Evolutionary conservation across 2,888 invertebrate genomes (phyloP).

Genomic region (Drosophila putrida): DNA sequence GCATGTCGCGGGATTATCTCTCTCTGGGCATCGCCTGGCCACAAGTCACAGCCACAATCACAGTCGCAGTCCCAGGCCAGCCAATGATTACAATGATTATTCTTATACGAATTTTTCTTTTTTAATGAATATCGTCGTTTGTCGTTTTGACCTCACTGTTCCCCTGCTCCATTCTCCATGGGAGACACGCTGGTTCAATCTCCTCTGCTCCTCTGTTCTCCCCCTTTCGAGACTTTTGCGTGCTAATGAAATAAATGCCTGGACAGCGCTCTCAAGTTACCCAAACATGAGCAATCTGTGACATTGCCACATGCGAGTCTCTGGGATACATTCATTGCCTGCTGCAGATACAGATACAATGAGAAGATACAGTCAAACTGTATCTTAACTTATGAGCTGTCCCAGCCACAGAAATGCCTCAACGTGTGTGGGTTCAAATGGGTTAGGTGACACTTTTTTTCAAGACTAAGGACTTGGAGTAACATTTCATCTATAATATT

Average conservation of each 20-base stretch:
- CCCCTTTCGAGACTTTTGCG: constrained; percentile 51
- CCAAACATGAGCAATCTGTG: constrained; percentile 73
- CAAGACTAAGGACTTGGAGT: neutral
- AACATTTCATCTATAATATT: no score
- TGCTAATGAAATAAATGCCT: constrained; percentile 81
- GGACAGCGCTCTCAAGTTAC: constrained; percentile 76
- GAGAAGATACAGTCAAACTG: constrained; percentile 46
- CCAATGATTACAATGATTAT: constrained; percentile 61
- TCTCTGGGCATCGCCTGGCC: constrained; percentile 61
- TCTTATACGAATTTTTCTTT: constrained; percentile 55
- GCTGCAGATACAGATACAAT: constrained; percentile 25
- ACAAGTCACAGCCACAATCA: constrained; percentile 12
- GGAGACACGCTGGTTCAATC: constrained; percentile 3
- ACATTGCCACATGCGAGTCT: constrained; percentile 55
- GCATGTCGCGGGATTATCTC: constrained; percentile 77
- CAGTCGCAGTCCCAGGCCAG: constrained; percentile 16
- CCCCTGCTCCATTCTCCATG: neutral
- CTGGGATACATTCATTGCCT: constrained; percentile 21
- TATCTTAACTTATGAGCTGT: constrained; percentile 65
- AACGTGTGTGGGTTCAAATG: constrained; percentile 72
- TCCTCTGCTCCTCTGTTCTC: constrained; percentile 9
- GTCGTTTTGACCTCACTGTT: constrained; percentile 20
- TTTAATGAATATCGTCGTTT: constrained; percentile 66
- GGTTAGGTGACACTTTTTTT: constrained; percentile 9
- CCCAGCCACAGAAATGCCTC: constrained; percentile 66